Conservation (phyloP, 2,797 vertebrate species). For the Hoplostethus atlanticus region DNA sequence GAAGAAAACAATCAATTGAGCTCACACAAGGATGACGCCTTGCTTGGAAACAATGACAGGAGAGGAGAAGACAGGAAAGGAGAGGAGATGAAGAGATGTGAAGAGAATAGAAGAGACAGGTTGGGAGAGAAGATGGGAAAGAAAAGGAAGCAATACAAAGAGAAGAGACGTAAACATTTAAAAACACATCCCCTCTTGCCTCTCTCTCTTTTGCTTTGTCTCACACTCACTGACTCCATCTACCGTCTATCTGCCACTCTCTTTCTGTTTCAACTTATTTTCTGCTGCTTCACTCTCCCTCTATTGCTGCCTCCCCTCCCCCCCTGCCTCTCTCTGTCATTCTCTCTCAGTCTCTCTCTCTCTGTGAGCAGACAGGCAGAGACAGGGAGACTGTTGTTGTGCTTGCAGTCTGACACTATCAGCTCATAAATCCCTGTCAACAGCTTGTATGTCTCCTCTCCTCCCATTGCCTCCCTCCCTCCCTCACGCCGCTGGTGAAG, state of each 20-base stretch:
- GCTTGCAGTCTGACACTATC: constrained; percentile 81
- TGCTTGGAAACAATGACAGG: too few species aligned
- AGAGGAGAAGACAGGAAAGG: background rate
- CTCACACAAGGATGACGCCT: background rate
- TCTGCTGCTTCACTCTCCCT: constrained; percentile 65
- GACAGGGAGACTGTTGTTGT: constrained; percentile 76
- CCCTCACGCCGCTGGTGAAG: constrained; percentile 49
- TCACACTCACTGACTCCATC: constrained; percentile 20
- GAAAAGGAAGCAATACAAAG: background rate
- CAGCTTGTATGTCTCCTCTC: constrained; percentile 81
- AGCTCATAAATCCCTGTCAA: constrained; percentile 84
- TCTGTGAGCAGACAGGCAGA: constrained; percentile 75
- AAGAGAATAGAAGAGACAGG: background rate
- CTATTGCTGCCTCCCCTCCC: background rate
- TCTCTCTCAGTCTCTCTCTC: constrained; percentile 66
- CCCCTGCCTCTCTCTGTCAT: constrained; percentile 7
- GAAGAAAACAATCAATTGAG: background rate
- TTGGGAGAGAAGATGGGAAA: constrained; percentile 18
- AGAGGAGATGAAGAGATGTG: background rate
- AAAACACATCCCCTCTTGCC: constrained; percentile 24
- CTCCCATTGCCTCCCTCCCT: constrained; percentile 55
- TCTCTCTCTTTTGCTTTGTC: constrained; percentile 2
- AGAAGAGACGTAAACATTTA: too few species aligned
- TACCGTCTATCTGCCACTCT: constrained; percentile 24
- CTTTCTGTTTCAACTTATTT: constrained; percentile 56